These are phyloP conservation scores for Pseudorasbora parva DNA, from an alignment of 2,113 vertebrate species.

Conservation along the genomic window DNA sequence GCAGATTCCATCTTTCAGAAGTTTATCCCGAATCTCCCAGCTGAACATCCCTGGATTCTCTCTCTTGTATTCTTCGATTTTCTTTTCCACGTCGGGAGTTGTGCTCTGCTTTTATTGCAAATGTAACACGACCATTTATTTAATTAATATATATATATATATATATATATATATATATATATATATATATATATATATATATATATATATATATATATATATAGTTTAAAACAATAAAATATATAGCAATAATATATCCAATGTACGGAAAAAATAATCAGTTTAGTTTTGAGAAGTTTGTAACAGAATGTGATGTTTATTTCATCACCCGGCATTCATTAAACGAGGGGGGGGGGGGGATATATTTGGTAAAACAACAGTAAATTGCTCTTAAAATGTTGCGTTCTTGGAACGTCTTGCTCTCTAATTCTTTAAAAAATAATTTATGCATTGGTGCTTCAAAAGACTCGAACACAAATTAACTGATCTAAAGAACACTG, in stretches of 20 bases:
- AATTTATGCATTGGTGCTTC: background rate
- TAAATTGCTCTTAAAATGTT: no score
- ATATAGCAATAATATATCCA: no score
- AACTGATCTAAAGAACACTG: background rate
- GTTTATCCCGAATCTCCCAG: conserved; percentile 97
- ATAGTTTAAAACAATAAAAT: no score
- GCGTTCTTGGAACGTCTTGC: no score
- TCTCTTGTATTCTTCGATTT: conserved; percentile 96
- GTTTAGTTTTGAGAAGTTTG: background rate
- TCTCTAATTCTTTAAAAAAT: background rate
- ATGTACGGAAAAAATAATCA: no score
- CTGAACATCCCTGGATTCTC: conserved; percentile 98
- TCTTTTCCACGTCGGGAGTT: conserved; percentile 94
- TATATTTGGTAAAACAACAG: background rate
- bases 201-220: no score
- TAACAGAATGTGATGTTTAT: background rate
- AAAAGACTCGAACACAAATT: background rate
- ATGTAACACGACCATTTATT: background rate
- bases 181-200: no score
- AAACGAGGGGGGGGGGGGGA: background rate
- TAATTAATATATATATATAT: no score
- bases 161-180: no score
- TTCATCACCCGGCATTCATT: background rate
- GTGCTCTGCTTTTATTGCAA: conserved; percentile 86
- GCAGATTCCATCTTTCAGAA: conserved; percentile 94